Evolutionary conservation across 2,888 invertebrate genomes (phyloP), one percentile per base, ranked within the genome.

Genomic region (Timandra comae): DNA sequence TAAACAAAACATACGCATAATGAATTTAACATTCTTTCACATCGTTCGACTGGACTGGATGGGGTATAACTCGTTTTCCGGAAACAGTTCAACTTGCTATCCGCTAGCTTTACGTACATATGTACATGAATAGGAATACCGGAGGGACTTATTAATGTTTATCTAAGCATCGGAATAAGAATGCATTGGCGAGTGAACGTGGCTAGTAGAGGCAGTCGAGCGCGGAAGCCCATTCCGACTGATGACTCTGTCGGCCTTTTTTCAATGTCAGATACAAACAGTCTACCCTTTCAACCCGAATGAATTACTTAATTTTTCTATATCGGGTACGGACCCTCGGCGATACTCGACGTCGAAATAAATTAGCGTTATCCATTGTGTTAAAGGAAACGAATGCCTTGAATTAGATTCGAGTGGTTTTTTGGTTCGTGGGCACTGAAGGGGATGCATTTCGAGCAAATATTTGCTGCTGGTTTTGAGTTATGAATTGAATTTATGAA

Each of bases 261-360:
- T 79, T 66, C 66, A 64, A 70, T 60, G 80, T 80, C 81, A 80
- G 73, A 73, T 63, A 76, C 78, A 80, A 72, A 64, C 73, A 66
- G 63, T 63, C 60, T 63, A 82, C 80, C 81, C 82, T 77, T 82
- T 80, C 76, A 70, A 71, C 65, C 64, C 69, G 63, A 81, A 82
- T 78, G 78, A 81, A 82, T 84, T 74, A 76, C 79, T 81, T 81
- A 81, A 81, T 82, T 81, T 80, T 75, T 80, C 69, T 68, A 65
- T 70, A 69, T 69, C 64, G 62, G 52, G 59, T 62, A 59, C 64
- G 63, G 62, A 64, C 71, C 72, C 70, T 64, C 57, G 47, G 60
- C 58, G 52, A 61, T 62, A 59, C 58, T 71, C 59, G 55, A 70
- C 63, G 75, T 78, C 77, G 51, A 77, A 78, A 76, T 78, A 76